Evolutionary conservation across 2,888 invertebrate genomes (phyloP).

Genomic region (Tenthredo mesomela): DNA sequence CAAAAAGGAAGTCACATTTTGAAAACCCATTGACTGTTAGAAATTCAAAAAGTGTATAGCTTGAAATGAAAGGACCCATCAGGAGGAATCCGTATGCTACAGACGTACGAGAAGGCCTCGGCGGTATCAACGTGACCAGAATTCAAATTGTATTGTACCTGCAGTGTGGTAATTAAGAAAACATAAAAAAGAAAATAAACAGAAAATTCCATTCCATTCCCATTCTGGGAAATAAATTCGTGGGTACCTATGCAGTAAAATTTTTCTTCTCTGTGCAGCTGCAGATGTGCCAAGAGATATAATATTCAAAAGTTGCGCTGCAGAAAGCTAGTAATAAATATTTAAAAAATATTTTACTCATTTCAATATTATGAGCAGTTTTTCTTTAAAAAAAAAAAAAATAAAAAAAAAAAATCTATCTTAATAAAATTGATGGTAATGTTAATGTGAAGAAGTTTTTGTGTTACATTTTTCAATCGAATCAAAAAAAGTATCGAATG

Average conservation of each 20-base stretch:
- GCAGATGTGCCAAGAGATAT: not conserved
- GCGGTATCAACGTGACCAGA: slow-evolving; percentile 20
- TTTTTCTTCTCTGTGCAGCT: too few relatives aligned
- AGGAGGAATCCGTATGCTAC: not conserved
- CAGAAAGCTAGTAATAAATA: too few relatives aligned
- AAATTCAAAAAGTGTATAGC: slow-evolving; percentile 5
- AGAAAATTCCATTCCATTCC: not conserved
- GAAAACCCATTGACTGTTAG: not conserved
- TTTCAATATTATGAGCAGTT: too few relatives aligned
- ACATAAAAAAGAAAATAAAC: not conserved
- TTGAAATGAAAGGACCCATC: not conserved
- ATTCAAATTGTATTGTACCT: not conserved
- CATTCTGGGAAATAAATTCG: not conserved
- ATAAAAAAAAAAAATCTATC: too few relatives aligned
- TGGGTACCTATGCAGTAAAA: slow-evolving; percentile 1
- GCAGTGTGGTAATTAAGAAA: not conserved
- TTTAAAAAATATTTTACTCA: not conserved
- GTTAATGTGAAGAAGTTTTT: too few relatives aligned
- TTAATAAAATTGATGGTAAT: too few relatives aligned
- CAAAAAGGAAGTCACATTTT: not conserved
- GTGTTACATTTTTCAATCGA: not conserved
- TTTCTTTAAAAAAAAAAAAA: too few relatives aligned
- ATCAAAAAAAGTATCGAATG: not conserved
- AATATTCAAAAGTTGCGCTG: too few relatives aligned
- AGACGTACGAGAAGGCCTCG: slow-evolving; percentile 30